phyloP scores from a whole-genome alignment of 2,888 invertebrate genomes.

The Chrysolina haemoptera region DNA sequence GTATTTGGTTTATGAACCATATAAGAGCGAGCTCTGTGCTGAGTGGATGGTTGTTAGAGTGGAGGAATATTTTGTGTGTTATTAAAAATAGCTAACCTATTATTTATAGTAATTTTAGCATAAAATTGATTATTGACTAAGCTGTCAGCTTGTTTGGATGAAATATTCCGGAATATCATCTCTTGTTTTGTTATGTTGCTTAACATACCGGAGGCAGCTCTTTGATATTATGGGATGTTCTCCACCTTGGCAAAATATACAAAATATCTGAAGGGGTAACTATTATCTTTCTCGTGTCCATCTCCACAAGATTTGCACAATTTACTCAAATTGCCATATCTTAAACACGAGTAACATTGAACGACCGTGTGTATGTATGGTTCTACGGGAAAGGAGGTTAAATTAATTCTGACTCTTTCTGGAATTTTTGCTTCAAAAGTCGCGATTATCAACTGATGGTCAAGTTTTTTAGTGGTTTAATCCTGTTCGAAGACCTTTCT shows the following conservation, averaged over 20 bases:
- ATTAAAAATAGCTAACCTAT: slow-evolving; percentile 23
- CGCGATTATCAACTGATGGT: background rate
- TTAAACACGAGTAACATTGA: slow-evolving; percentile 13
- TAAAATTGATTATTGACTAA: slow-evolving; percentile 13
- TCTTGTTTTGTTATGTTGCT: slow-evolving; percentile 21
- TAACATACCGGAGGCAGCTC: slow-evolving; percentile 18
- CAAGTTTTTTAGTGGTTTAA: background rate
- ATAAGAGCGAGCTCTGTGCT: slow-evolving; percentile 1
- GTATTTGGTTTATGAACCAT: slow-evolving; percentile 23
- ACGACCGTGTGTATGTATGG: slow-evolving; percentile 9
- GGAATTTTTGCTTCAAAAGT: background rate
- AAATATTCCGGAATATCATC: slow-evolving; percentile 3
- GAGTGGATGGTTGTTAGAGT: slow-evolving; percentile 8
- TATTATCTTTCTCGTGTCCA: background rate
- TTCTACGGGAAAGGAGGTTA: background rate
- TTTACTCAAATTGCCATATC: slow-evolving; percentile 3
- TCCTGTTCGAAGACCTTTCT: background rate
- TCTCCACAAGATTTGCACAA: background rate
- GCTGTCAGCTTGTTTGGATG: background rate
- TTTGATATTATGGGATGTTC: slow-evolving; percentile 19
- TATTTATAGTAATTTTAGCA: slow-evolving; percentile 8
- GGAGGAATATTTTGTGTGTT: slow-evolving; percentile 16
- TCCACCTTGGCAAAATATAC: slow-evolving; percentile 14
- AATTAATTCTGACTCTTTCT: background rate
- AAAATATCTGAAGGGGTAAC: background rate